These are phyloP conservation scores for Mus spretus DNA, from an alignment of 2,797 vertebrate genomes.

Conservation along the genomic window DNA sequence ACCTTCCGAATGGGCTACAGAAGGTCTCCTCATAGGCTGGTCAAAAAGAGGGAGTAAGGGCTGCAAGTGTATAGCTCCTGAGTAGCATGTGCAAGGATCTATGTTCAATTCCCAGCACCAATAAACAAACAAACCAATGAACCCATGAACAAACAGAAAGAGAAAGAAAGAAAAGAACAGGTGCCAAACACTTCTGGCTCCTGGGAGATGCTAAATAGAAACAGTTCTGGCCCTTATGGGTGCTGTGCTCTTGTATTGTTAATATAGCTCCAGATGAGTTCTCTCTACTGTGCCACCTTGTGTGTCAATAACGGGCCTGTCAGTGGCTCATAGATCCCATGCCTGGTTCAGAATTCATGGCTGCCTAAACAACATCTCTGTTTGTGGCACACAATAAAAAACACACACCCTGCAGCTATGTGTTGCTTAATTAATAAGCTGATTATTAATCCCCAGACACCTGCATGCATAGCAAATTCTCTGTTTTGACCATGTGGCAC, in stretches of 20 bases:
- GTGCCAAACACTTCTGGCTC: background rate
- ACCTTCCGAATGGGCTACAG: background rate
- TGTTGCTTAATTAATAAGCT: conserved; percentile 72
- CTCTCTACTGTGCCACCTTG: background rate
- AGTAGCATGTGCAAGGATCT: background rate
- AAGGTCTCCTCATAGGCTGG: background rate
- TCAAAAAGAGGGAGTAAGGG: background rate
- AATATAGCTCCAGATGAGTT: background rate
- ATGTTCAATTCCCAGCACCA: background rate
- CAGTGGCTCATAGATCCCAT: background rate
- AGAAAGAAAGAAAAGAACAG: background rate
- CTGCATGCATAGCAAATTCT: background rate
- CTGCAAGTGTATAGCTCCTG: background rate
- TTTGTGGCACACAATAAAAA: conserved; percentile 51
- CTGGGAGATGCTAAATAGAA: background rate
- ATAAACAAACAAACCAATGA: background rate
- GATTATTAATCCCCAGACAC: conserved; percentile 51
- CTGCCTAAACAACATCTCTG: conserved; percentile 42
- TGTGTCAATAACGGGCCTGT: background rate
- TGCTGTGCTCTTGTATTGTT: background rate
- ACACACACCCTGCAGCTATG: conserved; percentile 30
- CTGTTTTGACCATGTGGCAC: background rate
- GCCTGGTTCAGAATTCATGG: conserved; percentile 14
- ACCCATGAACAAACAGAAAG: background rate
- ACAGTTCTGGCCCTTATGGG: background rate